A percentile compares a stretch with the other conserved stretches of the same genome.
phyloP scores from a whole-genome alignment of 2,797 vertebrate genomes.

The Gambusia yucatana region DNA sequence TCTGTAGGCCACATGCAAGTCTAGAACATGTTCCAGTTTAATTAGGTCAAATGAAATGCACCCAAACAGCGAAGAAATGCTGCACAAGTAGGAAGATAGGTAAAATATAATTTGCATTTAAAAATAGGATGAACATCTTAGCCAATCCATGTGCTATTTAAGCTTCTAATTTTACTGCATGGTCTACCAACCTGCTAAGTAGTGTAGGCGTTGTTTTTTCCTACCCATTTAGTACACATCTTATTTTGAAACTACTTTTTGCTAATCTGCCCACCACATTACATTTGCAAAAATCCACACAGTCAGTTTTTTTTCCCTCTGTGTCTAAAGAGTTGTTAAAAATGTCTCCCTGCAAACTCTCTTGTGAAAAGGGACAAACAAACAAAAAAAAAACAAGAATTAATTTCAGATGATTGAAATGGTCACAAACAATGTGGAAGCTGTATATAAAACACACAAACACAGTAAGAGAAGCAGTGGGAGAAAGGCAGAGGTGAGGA shows the following conservation, averaged over 20 bases:
- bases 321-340: background rate
- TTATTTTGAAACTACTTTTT: constrained; percentile 56
- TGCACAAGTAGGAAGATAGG: background rate
- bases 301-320: background rate
- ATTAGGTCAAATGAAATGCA: background rate
- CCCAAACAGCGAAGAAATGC: background rate
- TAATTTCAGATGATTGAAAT: constrained; percentile 46
- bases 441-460: constrained; percentile 20
- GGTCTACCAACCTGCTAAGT: constrained; percentile 21
- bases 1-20: background rate
- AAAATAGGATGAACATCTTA: background rate
- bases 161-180: constrained; percentile 6
- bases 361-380: background rate
- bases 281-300: constrained; percentile 4
- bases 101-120: background rate
- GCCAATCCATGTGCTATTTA: background rate
- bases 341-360: background rate
- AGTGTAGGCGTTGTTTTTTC: constrained; percentile 30
- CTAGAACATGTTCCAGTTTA: background rate
- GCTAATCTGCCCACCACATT: constrained; percentile 29
- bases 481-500: constrained; percentile 77
- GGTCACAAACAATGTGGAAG: constrained; percentile 19
- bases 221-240: constrained; percentile 1
- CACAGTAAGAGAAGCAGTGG: constrained; percentile 57
- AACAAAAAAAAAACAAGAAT: constrained; percentile 36